Evolutionary conservation across 2,113 vertebrate species (phyloP).

Genomic region (Sinocyclocheilus anophthalmus): DNA sequence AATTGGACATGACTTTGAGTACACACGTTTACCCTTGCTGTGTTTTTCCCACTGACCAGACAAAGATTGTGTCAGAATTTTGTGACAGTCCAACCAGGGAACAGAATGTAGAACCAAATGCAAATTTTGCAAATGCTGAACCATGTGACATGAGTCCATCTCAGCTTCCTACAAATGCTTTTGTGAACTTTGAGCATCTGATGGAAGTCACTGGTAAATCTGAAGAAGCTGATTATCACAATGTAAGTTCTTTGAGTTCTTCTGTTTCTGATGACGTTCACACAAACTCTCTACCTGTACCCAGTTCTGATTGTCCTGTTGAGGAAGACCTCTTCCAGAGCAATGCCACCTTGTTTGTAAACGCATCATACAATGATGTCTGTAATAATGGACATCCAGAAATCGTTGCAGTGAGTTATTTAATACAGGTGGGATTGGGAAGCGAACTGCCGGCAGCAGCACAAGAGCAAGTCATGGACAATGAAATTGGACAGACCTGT

Average conservation of each 20-base stretch:
- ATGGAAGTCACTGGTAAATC: constrained; percentile 1
- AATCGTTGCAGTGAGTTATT: background rate
- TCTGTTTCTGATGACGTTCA: background rate
- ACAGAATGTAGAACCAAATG: constrained; percentile 14
- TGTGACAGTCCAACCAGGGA: background rate
- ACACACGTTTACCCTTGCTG: background rate
- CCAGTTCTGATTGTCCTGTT: background rate
- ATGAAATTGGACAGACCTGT: constrained; percentile 4
- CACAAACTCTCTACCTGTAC: background rate
- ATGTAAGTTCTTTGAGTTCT: background rate
- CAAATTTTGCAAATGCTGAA: background rate
- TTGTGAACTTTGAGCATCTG: background rate
- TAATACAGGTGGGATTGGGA: background rate
- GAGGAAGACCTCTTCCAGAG: background rate
- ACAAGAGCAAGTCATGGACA: background rate
- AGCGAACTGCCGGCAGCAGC: background rate
- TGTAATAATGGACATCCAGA: constrained; percentile 30
- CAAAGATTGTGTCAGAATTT: background rate
- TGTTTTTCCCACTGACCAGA: constrained; percentile 6
- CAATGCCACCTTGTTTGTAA: background rate
- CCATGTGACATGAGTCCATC: background rate
- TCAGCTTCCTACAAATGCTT: background rate
- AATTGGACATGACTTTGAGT: background rate
- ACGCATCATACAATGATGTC: background rate
- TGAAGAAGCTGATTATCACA: background rate